These are phyloP conservation scores for Dyspetes luteomarginatus DNA, from an alignment of 2,888 invertebrate species.

Conservation along the genomic window DNA sequence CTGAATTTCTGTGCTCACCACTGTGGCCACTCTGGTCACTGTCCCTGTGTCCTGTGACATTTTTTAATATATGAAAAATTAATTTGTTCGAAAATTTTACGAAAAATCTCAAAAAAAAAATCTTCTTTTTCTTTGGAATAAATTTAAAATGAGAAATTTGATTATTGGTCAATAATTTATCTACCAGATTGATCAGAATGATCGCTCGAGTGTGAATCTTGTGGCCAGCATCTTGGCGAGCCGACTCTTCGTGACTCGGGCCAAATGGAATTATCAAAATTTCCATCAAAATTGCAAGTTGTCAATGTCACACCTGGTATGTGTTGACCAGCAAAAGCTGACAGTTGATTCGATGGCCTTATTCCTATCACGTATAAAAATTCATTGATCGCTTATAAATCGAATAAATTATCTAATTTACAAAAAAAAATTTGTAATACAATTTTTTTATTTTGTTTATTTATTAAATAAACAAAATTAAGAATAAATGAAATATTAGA, in stretches of 20 bases:
- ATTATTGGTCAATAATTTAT: too few relatives aligned
- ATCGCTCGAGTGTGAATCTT: constrained; percentile 79
- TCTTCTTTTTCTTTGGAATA: too few relatives aligned
- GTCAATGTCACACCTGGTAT: constrained; percentile 83
- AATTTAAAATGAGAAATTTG: too few relatives aligned
- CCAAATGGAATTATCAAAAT: constrained; percentile 79
- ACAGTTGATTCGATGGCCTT: constrained; percentile 79
- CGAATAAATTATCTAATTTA: too few relatives aligned
- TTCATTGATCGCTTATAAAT: not conserved
- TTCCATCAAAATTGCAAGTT: constrained; percentile 80
- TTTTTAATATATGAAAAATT: too few relatives aligned
- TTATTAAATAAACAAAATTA: too few relatives aligned
- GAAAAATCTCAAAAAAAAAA: too few relatives aligned
- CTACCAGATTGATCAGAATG: constrained; percentile 80
- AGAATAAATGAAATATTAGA: too few relatives aligned
- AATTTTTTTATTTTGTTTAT: too few relatives aligned
- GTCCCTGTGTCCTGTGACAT: constrained; percentile 75
- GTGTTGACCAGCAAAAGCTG: constrained; percentile 79
- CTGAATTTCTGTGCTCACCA: constrained; percentile 80
- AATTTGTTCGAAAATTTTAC: too few relatives aligned
- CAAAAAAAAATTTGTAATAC: too few relatives aligned
- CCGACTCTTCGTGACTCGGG: constrained; percentile 76
- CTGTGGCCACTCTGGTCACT: constrained; percentile 81
- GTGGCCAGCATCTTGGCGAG: constrained; percentile 79
- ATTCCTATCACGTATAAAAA: constrained; percentile 71